Base-by-base conservation (phyloP, 2,113 vertebrate species). In the Edolisoma coerulescens region DNA sequence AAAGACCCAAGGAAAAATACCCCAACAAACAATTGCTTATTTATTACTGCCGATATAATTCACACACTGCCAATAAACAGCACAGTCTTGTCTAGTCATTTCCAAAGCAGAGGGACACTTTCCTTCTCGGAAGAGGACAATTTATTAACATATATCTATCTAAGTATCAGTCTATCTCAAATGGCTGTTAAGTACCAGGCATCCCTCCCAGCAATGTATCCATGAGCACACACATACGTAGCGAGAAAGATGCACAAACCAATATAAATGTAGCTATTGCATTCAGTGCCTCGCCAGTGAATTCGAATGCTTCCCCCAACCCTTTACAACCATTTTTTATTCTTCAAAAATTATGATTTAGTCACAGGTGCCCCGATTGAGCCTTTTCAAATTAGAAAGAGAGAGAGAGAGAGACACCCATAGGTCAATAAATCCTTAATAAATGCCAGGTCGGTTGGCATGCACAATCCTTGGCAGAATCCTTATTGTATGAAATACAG, bases 341-440 rank as follows among this genome's bases (percentile, higher is more conserved):
- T 52, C 44, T 60, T 87, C 56, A 78, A 78, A 93, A 92, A 81
- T 54, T 44, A 75, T 64, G 28, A 71, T 95, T 97, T 97, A 90
- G 91, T 95, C 94, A 92, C 96, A 97, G 95, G 94, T 97, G 95
- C 96, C 92, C 94, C 74, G 90, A 78, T 86, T 91, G 95, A 94
- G 68, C 90, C 84, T 96, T 96, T 95, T 86, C 84, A 93, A 91
- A 90, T 81, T 76, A 84, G 76, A 85, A 90, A 90, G 68, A 76
- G 60, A 87, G 69, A 87, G 91, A 91, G 74, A 89, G 87, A 93
- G 92, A 95, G 92, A 96, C 89, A 96, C 84, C 87, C 87, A 93
- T 86, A 95, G 91, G 93, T 87, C 95, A 90, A 84, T 96, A 95
- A 95, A 97, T 97, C 96, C 95, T 97, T 95, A 96, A 77, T 93